Conservation (phyloP, 2,888 invertebrate genomes). For the Noctuana brunneofusca region DNA sequence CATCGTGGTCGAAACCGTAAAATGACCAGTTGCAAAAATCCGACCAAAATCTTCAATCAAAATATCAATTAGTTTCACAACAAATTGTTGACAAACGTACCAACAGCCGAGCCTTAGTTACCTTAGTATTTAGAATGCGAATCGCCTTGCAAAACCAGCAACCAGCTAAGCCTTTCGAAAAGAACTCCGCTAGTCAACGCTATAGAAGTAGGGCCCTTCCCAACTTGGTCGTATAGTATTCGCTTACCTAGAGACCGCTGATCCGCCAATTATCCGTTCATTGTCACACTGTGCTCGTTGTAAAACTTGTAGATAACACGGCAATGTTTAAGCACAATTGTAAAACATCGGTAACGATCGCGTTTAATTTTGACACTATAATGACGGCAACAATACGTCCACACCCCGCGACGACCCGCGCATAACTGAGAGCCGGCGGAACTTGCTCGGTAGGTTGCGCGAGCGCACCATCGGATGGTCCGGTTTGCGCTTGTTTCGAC, state of each 20-base stretch:
- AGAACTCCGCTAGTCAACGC: conserved; percentile 52
- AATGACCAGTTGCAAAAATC: conserved; percentile 30
- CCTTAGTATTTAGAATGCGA: conserved; percentile 58
- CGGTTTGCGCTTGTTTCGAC: conserved; percentile 68
- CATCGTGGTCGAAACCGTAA: conserved; percentile 36
- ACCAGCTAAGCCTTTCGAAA: conserved; percentile 58
- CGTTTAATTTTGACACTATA: conserved; percentile 54
- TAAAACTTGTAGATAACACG: conserved; percentile 48
- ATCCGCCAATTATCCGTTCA: conserved; percentile 57
- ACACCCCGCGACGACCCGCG: conserved; percentile 53
- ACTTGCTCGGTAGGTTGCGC: conserved; percentile 70
- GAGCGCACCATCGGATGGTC: conserved; percentile 65
- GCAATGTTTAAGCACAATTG: conserved; percentile 62
- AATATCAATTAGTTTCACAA: conserved; percentile 51
- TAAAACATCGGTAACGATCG: conserved; percentile 67
- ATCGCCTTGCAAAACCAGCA: conserved; percentile 63
- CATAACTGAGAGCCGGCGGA: conserved; percentile 46
- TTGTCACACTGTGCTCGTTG: conserved; percentile 50
- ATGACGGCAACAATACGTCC: conserved; percentile 51
- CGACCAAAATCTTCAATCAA: conserved; percentile 24
- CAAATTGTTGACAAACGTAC: conserved; percentile 66
- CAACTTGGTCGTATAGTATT: conserved; percentile 53
- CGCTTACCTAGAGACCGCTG: conserved; percentile 62
- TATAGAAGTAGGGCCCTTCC: conserved; percentile 56
- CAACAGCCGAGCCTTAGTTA: conserved; percentile 39